phyloP scores from a whole-genome alignment of 2,113 vertebrate species.

The Sphyrna mokarran region DNA sequence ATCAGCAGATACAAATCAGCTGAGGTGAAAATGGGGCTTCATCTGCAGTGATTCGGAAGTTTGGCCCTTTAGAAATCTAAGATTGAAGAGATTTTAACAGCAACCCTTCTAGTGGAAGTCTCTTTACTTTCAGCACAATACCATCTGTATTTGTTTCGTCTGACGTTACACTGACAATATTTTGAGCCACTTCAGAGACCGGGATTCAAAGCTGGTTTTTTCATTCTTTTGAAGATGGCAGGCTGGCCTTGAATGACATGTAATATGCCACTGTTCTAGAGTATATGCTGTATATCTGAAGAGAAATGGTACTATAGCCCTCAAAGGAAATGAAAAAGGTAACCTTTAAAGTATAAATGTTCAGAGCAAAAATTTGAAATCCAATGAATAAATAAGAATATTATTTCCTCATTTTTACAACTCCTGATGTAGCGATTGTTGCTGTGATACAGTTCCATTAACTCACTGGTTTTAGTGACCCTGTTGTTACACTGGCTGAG shows the following conservation, averaged over 20 bases:
- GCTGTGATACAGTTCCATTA: conserved; percentile 13
- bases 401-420: not conserved
- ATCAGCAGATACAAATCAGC: not conserved
- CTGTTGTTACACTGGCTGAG: not conserved
- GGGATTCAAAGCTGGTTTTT: not conserved
- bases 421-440: not conserved
- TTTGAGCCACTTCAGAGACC: conserved; percentile 27
- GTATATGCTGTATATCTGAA: not conserved
- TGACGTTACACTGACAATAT: conserved; percentile 28
- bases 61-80: not conserved
- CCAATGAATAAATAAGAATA: not conserved
- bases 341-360: not conserved
- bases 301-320: not conserved
- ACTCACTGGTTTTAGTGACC: not conserved
- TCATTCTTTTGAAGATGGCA: conserved; percentile 19
- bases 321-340: not conserved
- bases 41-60: not conserved
- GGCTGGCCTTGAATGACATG: not conserved
- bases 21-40: not conserved
- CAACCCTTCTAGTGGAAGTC: not conserved
- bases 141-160: conserved; percentile 17
- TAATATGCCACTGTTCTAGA: not conserved
- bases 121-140: not conserved
- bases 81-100: conserved; percentile 1
- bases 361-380: not conserved